Evolutionary conservation across 1,140 invertebrate genomes (phyloP).

Genomic region (Elysia chlorotica): DNA sequence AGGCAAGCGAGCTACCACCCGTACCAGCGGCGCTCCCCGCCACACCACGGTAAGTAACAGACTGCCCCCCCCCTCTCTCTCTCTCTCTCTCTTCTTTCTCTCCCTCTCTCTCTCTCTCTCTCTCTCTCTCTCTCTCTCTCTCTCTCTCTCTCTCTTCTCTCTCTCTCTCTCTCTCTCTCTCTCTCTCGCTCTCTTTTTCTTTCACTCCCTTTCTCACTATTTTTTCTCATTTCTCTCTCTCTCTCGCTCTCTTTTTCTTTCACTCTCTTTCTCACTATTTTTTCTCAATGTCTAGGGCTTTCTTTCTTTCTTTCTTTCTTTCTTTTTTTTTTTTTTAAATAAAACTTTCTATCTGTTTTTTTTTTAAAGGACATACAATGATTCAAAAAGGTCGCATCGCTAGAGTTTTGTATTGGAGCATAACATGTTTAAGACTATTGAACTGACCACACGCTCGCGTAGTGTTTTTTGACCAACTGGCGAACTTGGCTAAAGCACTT

Average conservation of each 20-base stretch:
- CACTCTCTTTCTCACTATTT: neutral
- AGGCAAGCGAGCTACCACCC: conserved; percentile 48
- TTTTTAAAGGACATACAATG: too few species aligned
- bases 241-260: conserved; percentile 2
- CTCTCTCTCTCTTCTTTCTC: neutral
- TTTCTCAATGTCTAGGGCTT: neutral
- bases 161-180: neutral
- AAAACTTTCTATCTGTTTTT: too few species aligned
- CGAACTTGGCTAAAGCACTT: too few species aligned
- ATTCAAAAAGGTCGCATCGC: too few species aligned
- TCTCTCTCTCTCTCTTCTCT: neutral
- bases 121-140: neutral
- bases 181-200: conserved; percentile 15
- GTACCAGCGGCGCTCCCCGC: conserved; percentile 51
- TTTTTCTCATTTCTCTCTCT: neutral
- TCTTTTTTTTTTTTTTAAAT: too few species aligned
- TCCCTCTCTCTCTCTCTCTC: neutral
- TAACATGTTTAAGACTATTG: too few species aligned
- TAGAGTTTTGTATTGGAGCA: too few species aligned
- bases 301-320: neutral
- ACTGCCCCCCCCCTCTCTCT: neutral
- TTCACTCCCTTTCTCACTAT: neutral
- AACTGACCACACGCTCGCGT: too few species aligned
- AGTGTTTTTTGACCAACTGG: too few species aligned
- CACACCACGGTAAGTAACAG: conserved; percentile 22